Conservation (phyloP, 2,797 vertebrate genomes). For the Phalloptychus januarius region DNA sequence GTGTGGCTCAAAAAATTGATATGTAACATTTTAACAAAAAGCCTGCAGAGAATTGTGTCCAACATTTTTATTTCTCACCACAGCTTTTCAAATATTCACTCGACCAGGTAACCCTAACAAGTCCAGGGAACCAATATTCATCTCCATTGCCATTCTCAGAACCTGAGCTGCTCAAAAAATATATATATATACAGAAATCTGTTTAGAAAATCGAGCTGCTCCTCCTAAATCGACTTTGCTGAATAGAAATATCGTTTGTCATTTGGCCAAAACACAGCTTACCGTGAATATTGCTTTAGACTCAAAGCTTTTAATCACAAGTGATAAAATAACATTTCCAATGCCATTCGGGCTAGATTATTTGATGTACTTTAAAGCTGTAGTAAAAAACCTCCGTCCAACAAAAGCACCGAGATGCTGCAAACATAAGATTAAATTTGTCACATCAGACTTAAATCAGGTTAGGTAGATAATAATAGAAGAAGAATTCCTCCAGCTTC, state of each 20-base stretch:
- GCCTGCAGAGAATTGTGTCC: not conserved
- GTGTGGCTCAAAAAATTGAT: not conserved
- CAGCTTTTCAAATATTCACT: not conserved
- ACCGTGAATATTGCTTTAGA: not conserved
- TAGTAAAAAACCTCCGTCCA: not conserved
- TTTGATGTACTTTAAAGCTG: not conserved
- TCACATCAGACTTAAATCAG: constrained; percentile 4
- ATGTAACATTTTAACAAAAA: not conserved
- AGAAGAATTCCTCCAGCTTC: constrained; percentile 58
- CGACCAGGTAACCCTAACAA: not conserved
- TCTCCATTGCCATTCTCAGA: not conserved
- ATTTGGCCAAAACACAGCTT: not conserved
- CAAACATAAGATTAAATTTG: not conserved
- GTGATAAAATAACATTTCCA: not conserved
- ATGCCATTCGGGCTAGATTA: not conserved
- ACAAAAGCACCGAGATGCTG: not conserved
- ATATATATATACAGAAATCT: not conserved
- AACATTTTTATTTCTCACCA: not conserved
- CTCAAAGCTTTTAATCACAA: not conserved
- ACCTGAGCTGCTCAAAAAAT: not conserved
- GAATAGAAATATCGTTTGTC: not conserved
- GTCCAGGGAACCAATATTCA: not conserved
- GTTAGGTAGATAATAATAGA: constrained; percentile 49
- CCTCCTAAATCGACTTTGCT: not conserved
- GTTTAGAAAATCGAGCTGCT: not conserved